Evolutionary conservation across 2,797 vertebrate genomes (phyloP).

Genomic region (Chaetodon trifasciatus): DNA sequence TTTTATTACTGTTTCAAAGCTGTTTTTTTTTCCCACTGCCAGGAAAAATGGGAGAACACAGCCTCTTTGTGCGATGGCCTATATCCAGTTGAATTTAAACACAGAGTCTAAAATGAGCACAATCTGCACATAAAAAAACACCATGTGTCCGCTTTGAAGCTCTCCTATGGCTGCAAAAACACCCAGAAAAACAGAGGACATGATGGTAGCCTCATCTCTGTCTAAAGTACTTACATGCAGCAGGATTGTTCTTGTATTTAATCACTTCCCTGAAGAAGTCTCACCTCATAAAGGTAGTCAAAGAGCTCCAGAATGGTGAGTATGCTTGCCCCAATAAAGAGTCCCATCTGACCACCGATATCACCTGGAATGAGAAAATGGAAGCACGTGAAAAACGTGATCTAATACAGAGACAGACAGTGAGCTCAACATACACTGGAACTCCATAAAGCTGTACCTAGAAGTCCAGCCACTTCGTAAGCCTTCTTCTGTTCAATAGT

Average conservation of each 20-base stretch:
- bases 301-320: slow-evolving; percentile 97
- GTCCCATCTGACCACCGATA: slow-evolving; percentile 98
- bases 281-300: slow-evolving; percentile 98
- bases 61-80: not conserved
- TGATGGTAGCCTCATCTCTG: not conserved
- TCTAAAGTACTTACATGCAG: not conserved
- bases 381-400: not conserved
- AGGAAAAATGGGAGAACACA: not conserved
- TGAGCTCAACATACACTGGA: not conserved
- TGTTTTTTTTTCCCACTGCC: no score
- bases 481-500: slow-evolving; percentile 99
- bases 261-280: slow-evolving; percentile 29
- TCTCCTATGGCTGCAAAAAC: not conserved
- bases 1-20: not conserved
- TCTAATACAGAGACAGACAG: not conserved
- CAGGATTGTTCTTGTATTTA: not conserved
- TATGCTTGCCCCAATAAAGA: slow-evolving; percentile 98
- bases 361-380: slow-evolving; percentile 87
- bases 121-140: not conserved
- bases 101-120: not conserved
- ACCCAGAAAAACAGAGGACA: not conserved
- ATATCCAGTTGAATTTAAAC: not conserved
- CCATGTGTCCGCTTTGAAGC: not conserved
- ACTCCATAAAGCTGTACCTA: slow-evolving; percentile 85
- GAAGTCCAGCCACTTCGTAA: slow-evolving; percentile 96